phyloP scores from a whole-genome alignment of 1,140 invertebrate genomes.

The Metaphire vulgaris region DNA sequence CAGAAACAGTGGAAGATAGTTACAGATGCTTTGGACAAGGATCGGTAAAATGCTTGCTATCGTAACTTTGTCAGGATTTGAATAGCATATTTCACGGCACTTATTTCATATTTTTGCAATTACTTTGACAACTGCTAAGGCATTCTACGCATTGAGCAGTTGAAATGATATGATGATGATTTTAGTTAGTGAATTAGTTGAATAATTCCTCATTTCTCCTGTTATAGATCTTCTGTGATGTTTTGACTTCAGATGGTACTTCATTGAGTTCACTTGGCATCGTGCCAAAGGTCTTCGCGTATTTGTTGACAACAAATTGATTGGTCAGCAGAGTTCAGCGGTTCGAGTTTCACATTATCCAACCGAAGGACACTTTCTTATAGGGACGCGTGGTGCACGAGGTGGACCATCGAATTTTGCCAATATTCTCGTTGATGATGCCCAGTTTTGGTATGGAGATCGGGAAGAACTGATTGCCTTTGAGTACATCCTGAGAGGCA shows the following conservation, averaged over 20 bases:
- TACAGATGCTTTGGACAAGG: conserved; percentile 16
- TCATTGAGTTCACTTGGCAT: conserved; percentile 45
- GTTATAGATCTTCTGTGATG: too few species aligned
- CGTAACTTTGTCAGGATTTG: too few species aligned
- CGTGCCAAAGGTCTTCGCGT: conserved; percentile 39
- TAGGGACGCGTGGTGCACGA: not conserved
- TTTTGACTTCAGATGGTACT: conserved; percentile 47
- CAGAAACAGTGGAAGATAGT: conserved; percentile 21
- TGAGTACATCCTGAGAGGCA: conserved; percentile 46
- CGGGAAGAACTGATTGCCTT: conserved; percentile 45
- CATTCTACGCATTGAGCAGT: too few species aligned
- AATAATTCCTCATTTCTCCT: too few species aligned
- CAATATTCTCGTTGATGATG: conserved; percentile 42
- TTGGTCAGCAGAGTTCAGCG: conserved; percentile 14
- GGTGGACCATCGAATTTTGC: conserved; percentile 31
- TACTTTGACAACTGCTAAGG: too few species aligned
- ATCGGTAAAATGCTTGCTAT: too few species aligned
- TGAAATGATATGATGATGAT: too few species aligned
- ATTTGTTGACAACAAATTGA: conserved; percentile 38
- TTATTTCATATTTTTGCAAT: too few species aligned
- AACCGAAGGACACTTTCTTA: not conserved
- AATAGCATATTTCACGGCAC: too few species aligned
- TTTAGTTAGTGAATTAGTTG: too few species aligned
- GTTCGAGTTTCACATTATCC: not conserved
- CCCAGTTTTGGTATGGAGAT: conserved; percentile 47